phyloP scores from a whole-genome alignment of 1,140 invertebrate species.

The Sesamia nonagrioides region DNA sequence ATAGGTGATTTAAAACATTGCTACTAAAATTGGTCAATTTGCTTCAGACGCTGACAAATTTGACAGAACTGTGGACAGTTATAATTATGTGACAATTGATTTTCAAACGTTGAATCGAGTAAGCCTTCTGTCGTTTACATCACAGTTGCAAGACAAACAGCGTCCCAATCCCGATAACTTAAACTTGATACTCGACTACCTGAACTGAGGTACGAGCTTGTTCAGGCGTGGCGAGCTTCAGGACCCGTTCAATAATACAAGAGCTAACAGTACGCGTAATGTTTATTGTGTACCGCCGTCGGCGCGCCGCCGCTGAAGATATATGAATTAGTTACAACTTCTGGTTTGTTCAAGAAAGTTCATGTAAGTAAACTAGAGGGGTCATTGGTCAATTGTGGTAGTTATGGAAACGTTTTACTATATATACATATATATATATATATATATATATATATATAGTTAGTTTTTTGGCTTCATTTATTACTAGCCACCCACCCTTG shows the following conservation, averaged over 20 bases:
- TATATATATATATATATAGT: too few relatives aligned
- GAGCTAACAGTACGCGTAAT: neutral
- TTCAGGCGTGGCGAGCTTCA: neutral
- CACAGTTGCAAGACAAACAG: neutral
- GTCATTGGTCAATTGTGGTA: neutral
- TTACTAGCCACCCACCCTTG: too few relatives aligned
- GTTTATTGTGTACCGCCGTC: constrained; percentile 15
- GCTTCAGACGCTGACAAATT: too few relatives aligned
- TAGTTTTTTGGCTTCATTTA: too few relatives aligned
- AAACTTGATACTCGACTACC: constrained; percentile 7
- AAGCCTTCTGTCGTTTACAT: neutral
- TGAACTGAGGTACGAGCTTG: constrained; percentile 7
- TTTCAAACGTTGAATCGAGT: neutral
- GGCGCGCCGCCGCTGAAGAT: neutral
- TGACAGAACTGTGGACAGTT: too few relatives aligned
- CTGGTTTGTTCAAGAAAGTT: neutral
- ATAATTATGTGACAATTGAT: too few relatives aligned
- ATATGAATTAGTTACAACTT: constrained; percentile 7
- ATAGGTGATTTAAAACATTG: too few relatives aligned
- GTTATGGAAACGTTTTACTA: too few relatives aligned
- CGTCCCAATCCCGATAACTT: constrained; percentile 25
- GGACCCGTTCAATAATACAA: neutral
- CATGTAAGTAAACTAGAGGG: too few relatives aligned
- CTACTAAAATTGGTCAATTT: too few relatives aligned
- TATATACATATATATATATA: too few relatives aligned